Conservation (phyloP, 2,797 vertebrate species). For the Sebastes iracundus region DNA sequence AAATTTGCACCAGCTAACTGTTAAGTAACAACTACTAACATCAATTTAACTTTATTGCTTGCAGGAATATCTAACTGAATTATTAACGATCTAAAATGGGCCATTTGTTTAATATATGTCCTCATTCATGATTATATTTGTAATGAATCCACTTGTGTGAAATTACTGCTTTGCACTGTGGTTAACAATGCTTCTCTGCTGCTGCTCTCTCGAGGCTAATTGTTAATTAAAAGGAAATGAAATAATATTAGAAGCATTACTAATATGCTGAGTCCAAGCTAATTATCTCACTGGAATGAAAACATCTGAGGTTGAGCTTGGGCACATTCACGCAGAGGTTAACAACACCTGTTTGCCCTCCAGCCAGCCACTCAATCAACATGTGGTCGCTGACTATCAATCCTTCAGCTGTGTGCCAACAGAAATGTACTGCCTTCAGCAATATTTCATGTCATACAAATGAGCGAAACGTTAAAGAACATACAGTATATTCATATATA, state of each 20-base stretch:
- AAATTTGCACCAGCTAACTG: neutral
- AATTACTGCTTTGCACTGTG: neutral
- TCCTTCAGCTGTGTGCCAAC: constrained; percentile 35
- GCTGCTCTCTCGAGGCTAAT: neutral
- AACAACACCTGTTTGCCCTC: constrained; percentile 72
- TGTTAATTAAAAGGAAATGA: neutral
- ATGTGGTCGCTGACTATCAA: constrained; percentile 24
- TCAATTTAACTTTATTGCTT: neutral
- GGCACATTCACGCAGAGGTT: constrained; percentile 19
- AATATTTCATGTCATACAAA: neutral
- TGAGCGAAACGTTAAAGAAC: neutral
- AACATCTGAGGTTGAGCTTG: neutral
- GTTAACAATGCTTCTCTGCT: neutral
- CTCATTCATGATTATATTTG: neutral
- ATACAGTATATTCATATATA: no score
- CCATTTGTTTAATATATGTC: neutral
- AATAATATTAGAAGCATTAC: neutral
- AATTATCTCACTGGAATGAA: constrained; percentile 10
- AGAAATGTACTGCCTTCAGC: constrained; percentile 35
- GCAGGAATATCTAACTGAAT: neutral
- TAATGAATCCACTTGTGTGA: neutral
- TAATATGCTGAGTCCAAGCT: neutral
- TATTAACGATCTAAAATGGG: neutral
- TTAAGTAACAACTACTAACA: neutral
- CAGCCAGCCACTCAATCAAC: constrained; percentile 56